phyloP scores from a whole-genome alignment of 2,888 invertebrate genomes.

The Pristionchus mayeri region DNA sequence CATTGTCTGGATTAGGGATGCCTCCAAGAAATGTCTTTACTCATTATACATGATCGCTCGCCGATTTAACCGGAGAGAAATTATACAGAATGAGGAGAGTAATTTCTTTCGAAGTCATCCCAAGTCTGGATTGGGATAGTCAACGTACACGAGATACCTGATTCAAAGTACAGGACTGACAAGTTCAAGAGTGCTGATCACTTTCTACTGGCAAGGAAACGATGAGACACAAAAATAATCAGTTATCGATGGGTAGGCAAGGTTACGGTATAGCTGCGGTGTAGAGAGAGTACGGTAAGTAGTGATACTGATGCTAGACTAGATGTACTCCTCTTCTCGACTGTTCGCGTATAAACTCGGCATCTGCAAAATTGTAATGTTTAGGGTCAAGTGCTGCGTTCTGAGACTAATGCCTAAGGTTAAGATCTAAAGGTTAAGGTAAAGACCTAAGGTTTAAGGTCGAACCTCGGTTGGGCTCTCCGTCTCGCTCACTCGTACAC shows the following conservation, averaged over 20 bases:
- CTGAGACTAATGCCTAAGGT: too few species aligned
- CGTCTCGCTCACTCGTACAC: conserved; percentile 3
- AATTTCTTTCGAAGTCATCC: neutral
- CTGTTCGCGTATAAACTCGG: conserved; percentile 33
- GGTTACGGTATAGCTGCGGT: conserved; percentile 41
- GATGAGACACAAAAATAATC: neutral
- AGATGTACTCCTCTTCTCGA: conserved; percentile 21
- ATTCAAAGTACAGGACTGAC: neutral
- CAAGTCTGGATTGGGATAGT: neutral
- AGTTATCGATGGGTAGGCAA: conserved; percentile 14
- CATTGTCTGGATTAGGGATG: neutral
- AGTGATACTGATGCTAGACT: neutral
- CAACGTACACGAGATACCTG: conserved; percentile 20
- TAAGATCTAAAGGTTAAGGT: too few species aligned
- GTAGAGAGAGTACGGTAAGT: neutral
- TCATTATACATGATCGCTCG: too few species aligned
- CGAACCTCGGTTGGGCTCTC: conserved; percentile 23
- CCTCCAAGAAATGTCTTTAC: too few species aligned
- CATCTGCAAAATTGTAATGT: neutral
- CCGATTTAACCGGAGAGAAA: too few species aligned
- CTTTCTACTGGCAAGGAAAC: conserved; percentile 21
- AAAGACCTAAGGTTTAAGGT: too few species aligned
- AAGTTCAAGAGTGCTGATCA: conserved; percentile 23
- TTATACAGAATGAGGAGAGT: too few species aligned
- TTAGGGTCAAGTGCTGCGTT: too few species aligned